These are phyloP conservation scores for Simalia tracyae DNA, from an alignment of 2,797 vertebrate genomes.

Conservation along the genomic window DNA sequence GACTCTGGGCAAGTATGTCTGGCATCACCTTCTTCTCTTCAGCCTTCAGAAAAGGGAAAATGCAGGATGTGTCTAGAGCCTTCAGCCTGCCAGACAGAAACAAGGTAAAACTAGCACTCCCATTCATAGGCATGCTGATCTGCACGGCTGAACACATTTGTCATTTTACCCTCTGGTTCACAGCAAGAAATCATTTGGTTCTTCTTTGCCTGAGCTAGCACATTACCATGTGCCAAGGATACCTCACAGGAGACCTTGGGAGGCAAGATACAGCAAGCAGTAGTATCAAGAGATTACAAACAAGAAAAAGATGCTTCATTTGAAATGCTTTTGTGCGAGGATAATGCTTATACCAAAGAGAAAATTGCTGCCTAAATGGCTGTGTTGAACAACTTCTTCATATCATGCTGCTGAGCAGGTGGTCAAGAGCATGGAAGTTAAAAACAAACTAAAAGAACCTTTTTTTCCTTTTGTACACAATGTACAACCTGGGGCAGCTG, in stretches of 20 bases:
- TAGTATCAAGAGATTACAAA: background rate
- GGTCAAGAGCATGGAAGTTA: conserved; percentile 4
- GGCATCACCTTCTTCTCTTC: background rate
- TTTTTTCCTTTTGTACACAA: conserved; percentile 13
- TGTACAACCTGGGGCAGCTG: background rate
- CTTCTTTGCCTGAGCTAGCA: conserved; percentile 31
- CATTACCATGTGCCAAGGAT: conserved; percentile 19
- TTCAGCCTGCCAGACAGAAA: background rate
- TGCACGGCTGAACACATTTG: background rate
- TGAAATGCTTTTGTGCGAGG: background rate
- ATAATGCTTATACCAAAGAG: background rate
- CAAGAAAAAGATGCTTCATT: conserved; percentile 8
- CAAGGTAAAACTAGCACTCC: conserved; percentile 2
- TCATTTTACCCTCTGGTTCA: conserved; percentile 7
- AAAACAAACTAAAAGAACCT: background rate
- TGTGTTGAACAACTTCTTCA: background rate
- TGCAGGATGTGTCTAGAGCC: background rate
- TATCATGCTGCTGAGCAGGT: background rate
- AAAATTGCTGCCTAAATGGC: conserved; percentile 10
- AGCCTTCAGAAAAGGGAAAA: conserved; percentile 4
- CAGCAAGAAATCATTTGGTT: conserved; percentile 27
- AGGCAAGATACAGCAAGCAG: conserved; percentile 28
- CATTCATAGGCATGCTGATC: background rate
- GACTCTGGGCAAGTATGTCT: background rate
- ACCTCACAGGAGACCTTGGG: conserved; percentile 13